phyloP scores from a whole-genome alignment of 2,113 vertebrate genomes.

The Paralichthys olivaceus region DNA sequence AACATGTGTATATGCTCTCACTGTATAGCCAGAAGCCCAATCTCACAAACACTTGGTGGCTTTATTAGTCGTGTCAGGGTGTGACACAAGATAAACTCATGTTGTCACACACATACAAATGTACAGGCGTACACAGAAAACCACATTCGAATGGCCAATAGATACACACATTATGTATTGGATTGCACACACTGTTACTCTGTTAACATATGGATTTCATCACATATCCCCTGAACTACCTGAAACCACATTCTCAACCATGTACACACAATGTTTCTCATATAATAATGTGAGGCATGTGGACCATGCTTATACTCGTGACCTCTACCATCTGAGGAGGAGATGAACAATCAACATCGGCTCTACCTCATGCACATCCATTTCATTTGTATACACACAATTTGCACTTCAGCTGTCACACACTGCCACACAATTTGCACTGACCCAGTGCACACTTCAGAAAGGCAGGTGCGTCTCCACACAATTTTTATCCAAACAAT shows the following conservation, averaged over 20 bases:
- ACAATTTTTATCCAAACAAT: slow-evolving; percentile 24
- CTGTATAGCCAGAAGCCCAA: not conserved
- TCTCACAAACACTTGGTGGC: not conserved
- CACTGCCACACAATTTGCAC: slow-evolving; percentile 22
- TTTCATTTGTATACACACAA: slow-evolving; percentile 18
- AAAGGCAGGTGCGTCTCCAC: not conserved
- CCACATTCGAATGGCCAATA: not conserved
- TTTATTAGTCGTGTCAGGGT: not conserved
- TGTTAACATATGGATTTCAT: slow-evolving; percentile 17
- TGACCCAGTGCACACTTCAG: slow-evolving; percentile 7
- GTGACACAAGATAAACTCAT: not conserved
- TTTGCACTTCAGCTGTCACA: slow-evolving; percentile 47
- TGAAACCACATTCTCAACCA: slow-evolving; percentile 1
- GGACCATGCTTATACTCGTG: not conserved
- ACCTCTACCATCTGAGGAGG: slow-evolving; percentile 10
- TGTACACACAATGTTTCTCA: not conserved
- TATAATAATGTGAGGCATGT: slow-evolving; percentile 11
- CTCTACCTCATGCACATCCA: not conserved
- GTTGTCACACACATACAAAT: not conserved
- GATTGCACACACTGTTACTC: not conserved
- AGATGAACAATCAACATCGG: not conserved
- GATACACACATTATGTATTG: not conserved
- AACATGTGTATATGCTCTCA: not conserved
- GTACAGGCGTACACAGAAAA: not conserved
- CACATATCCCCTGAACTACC: slow-evolving; percentile 7